phyloP scores from a whole-genome alignment of 2,113 vertebrate genomes.

The Etheostoma spectabile region DNA sequence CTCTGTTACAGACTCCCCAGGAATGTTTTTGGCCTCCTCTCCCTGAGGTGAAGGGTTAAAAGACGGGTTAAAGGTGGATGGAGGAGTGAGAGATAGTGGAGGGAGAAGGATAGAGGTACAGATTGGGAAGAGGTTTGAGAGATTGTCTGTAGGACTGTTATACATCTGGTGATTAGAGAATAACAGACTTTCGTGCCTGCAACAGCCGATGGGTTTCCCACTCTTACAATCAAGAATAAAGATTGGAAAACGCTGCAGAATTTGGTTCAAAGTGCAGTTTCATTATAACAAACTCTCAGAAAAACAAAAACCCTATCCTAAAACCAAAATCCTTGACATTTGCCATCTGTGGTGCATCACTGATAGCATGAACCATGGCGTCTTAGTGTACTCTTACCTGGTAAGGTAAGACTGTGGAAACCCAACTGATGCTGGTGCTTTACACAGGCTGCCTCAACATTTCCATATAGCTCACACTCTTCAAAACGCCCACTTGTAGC shows the following conservation, averaged over 20 bases:
- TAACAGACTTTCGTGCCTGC: not conserved
- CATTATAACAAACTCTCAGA: not conserved
- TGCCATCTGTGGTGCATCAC: not conserved
- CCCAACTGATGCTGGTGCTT: not conserved
- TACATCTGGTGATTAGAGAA: constrained; percentile 7
- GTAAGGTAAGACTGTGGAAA: not conserved
- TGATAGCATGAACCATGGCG: not conserved
- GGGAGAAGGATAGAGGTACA: not conserved
- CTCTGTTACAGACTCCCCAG: constrained; percentile 95
- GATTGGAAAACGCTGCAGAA: not conserved
- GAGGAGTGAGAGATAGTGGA: not conserved
- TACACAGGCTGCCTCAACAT: not conserved
- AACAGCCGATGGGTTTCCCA: not conserved
- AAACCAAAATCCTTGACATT: not conserved
- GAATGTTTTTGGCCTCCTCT: constrained; percentile 95
- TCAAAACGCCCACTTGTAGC: not conserved
- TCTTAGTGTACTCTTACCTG: not conserved
- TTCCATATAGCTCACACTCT: not conserved
- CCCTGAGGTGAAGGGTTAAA: constrained; percentile 82
- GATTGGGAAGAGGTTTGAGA: not conserved
- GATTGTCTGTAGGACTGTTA: not conserved
- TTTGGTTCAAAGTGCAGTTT: not conserved
- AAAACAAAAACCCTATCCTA: not conserved
- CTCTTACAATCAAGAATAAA: not conserved
- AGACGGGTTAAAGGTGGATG: constrained; percentile 36